Conservation (phyloP, 2,888 invertebrate species). For the Standfussiana lucernea region DNA sequence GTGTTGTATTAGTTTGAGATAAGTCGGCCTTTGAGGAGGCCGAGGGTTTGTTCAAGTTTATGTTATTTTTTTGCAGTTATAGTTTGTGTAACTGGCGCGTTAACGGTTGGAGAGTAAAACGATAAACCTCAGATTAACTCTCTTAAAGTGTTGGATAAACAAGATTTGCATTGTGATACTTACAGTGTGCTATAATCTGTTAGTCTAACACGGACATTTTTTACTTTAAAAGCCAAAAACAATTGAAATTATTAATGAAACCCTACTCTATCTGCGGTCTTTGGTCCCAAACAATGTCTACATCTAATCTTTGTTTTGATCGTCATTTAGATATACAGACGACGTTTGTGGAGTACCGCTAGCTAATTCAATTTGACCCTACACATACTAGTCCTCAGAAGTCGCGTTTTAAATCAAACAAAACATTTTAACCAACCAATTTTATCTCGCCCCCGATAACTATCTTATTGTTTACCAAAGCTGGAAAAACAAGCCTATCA, state of each 20-base stretch:
- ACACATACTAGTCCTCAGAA: not conserved
- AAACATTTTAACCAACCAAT: constrained; percentile 18
- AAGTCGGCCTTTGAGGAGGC: constrained; percentile 48
- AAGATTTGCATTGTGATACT: not conserved
- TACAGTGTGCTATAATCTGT: not conserved
- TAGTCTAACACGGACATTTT: not conserved
- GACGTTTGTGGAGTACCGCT: not conserved
- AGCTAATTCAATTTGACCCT: not conserved
- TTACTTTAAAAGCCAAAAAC: not conserved
- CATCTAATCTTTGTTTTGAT: not conserved
- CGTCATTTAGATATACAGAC: not conserved
- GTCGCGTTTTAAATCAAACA: not conserved
- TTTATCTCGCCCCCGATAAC: constrained; percentile 45
- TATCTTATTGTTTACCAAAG: constrained; percentile 69
- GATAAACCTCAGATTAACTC: not conserved
- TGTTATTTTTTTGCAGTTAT: not conserved
- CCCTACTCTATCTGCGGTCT: too few relatives aligned
- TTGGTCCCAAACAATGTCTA: not conserved
- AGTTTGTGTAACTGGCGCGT: not conserved
- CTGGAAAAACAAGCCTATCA: constrained; percentile 72
- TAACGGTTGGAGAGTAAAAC: not conserved
- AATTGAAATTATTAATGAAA: too few relatives aligned
- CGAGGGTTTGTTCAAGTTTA: constrained; percentile 25
- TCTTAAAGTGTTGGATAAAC: not conserved
- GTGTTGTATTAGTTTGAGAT: constrained; percentile 55